A percentile compares a stretch with the other conserved stretches of the same genome.
These are phyloP conservation scores for Dicerorhinus sumatrensis DNA, from an alignment of 2,113 vertebrate species.

Conservation along the genomic window DNA sequence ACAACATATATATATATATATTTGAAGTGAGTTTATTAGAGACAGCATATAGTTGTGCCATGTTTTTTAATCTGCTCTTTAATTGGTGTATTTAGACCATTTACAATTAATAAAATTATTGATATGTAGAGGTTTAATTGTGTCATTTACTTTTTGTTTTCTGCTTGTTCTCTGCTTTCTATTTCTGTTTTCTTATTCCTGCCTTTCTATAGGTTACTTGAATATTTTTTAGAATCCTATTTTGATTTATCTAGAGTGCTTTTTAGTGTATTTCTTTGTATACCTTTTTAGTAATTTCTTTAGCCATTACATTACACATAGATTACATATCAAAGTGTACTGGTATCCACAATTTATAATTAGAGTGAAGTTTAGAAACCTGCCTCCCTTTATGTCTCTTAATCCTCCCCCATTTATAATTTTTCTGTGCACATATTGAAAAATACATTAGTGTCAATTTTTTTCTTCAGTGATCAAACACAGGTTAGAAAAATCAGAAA, in stretches of 20 bases:
- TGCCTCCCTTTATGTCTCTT: no score
- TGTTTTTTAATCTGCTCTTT: neutral
- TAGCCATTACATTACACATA: neutral
- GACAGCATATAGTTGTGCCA: neutral
- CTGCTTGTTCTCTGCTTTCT: neutral
- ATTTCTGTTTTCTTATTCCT: neutral
- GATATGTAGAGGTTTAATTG: neutral
- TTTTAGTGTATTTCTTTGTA: neutral
- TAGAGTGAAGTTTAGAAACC: neutral
- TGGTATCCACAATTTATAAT: neutral
- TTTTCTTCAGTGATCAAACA: neutral
- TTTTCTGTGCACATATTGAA: neutral
- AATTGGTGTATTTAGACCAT: neutral
- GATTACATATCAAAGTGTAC: no score
- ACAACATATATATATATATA: neutral
- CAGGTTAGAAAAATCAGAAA: neutral
- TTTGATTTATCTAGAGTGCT: neutral
- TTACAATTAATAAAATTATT: neutral
- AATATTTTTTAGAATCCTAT: neutral
- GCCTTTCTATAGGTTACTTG: neutral
- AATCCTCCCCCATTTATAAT: no score
- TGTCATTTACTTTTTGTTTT: neutral
- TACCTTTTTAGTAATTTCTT: neutral
- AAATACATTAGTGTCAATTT: neutral
- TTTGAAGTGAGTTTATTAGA: neutral